Percentiles rank a stretch among this genome's conserved stretches.
phyloP scores from a whole-genome alignment of 2,113 vertebrate species.

The Perognathus longimembris region DNA sequence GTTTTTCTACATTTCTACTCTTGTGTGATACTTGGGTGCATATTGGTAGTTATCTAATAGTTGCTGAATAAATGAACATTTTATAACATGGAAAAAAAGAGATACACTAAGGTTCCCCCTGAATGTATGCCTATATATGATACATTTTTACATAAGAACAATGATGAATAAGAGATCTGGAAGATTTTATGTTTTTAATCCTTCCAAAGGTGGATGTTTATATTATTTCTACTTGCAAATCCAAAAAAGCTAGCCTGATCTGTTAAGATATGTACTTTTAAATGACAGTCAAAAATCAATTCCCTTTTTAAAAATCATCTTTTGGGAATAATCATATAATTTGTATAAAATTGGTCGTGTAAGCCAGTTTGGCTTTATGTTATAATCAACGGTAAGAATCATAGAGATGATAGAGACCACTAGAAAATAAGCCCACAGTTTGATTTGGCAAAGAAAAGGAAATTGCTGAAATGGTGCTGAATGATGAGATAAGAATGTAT shows the following conservation, averaged over 20 bases:
- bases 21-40: not conserved
- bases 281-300: not conserved
- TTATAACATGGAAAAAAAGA: not conserved
- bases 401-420: not conserved
- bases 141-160: slow-evolving; percentile 39
- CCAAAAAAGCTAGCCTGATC: not conserved
- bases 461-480: slow-evolving; percentile 17
- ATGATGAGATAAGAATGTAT: slow-evolving; percentile 50
- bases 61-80: slow-evolving; percentile 23
- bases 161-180: slow-evolving; percentile 11
- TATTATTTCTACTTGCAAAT: slow-evolving; percentile 41
- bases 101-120: not conserved
- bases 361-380: slow-evolving; percentile 5
- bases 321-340: not conserved
- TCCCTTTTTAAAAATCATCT: not conserved
- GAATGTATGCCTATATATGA: not conserved
- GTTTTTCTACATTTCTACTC: not conserved
- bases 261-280: slow-evolving; percentile 1
- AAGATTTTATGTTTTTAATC: slow-evolving; percentile 25
- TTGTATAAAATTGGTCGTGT: not conserved
- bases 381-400: slow-evolving; percentile 24
- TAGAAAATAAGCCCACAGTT: slow-evolving; percentile 14
- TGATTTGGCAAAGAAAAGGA: slow-evolving; percentile 9
- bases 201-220: not conserved
- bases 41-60: not conserved